Evolutionary conservation across 2,888 invertebrate species (phyloP).

Genomic region (Stenurella melanura): DNA sequence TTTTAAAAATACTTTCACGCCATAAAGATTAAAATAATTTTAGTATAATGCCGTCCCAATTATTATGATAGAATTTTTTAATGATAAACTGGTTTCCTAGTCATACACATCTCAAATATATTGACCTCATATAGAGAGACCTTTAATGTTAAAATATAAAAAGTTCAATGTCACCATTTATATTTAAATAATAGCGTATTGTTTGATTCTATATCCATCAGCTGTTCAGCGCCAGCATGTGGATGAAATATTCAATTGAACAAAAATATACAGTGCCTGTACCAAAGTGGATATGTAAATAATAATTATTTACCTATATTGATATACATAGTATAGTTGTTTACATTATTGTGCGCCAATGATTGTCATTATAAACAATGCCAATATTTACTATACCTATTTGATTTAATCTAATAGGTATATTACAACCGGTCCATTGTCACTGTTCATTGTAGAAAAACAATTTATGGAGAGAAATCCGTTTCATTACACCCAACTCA

Average conservation of each 20-base stretch:
- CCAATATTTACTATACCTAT: no score
- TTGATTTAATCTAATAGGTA: no score
- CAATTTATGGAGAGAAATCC: no score
- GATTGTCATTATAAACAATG: no score
- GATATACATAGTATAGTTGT: neutral
- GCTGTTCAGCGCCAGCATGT: neutral
- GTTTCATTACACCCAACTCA: no score
- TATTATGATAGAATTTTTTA: slow-evolving; percentile 15
- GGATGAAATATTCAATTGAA: neutral
- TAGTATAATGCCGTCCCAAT: neutral
- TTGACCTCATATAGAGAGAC: slow-evolving; percentile 2
- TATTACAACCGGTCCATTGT: no score
- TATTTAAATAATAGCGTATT: slow-evolving; percentile 13
- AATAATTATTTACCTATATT: neutral
- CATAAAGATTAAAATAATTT: neutral
- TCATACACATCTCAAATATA: neutral
- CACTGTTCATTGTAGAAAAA: no score
- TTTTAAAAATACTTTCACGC: neutral
- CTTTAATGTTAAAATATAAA: slow-evolving; percentile 11
- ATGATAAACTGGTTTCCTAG: slow-evolving; percentile 14
- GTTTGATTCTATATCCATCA: neutral
- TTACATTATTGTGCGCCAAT: no score
- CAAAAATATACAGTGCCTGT: no score
- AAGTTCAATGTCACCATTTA: slow-evolving; percentile 30
- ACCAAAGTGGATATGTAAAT: neutral